These are phyloP conservation scores for Falco rusticolus DNA, from an alignment of 2,797 vertebrate genomes.

Conservation along the genomic window DNA sequence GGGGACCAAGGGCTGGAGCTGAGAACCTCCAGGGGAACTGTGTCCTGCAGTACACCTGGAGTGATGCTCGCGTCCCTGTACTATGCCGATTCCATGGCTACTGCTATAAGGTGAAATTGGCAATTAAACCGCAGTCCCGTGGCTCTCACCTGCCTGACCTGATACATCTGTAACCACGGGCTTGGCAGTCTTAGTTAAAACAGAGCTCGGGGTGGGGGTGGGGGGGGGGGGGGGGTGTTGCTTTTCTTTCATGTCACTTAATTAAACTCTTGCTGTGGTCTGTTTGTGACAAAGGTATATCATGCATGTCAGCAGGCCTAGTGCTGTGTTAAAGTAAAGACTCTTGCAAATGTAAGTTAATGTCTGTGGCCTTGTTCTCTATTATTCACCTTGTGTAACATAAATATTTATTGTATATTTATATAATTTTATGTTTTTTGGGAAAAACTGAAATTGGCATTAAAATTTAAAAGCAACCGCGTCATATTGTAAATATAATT, in stretches of 20 bases:
- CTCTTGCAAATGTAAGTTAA: slow-evolving; percentile 84
- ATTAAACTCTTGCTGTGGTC: slow-evolving; percentile 80
- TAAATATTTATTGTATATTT: slow-evolving; percentile 90
- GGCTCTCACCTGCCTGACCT: slow-evolving; percentile 37
- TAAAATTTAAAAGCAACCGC: slow-evolving; percentile 84
- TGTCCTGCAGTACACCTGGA: background rate
- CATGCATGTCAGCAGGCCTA: slow-evolving; percentile 83
- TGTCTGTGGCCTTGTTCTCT: slow-evolving; percentile 86
- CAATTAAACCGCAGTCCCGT: background rate
- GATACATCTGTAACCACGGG: background rate
- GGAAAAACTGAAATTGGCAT: slow-evolving; percentile 82
- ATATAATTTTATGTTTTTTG: slow-evolving; percentile 84
- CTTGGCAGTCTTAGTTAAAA: slow-evolving; percentile 67
- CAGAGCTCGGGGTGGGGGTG: background rate
- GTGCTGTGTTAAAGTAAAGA: slow-evolving; percentile 83
- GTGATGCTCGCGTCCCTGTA: background rate
- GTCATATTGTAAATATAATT: slow-evolving; percentile 85
- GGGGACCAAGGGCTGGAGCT: background rate
- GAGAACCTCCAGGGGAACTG: background rate
- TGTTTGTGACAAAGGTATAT: slow-evolving; percentile 80
- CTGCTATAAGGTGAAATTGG: background rate
- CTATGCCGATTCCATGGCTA: fast-evolving
- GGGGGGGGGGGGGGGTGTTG: background rate
- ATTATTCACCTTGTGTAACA: slow-evolving; percentile 86
- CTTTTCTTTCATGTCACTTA: slow-evolving; percentile 28